Percentiles rank a stretch among this genome's conserved stretches.
phyloP scores from a whole-genome alignment of 1,140 invertebrate species.

The Drosophila chauvacae region DNA sequence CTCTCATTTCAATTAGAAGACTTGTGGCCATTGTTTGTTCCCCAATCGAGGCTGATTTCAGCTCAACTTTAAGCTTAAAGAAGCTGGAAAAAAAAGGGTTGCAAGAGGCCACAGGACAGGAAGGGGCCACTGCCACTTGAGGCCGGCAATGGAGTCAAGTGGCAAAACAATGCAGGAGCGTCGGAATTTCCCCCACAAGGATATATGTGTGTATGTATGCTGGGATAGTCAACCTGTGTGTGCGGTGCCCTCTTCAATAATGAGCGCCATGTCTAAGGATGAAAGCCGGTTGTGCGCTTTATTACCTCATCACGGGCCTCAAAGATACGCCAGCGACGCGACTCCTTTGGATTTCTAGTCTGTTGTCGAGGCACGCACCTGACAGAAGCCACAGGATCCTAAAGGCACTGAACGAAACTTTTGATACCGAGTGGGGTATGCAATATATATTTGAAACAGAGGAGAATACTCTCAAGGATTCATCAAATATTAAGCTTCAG shows the following conservation, averaged over 20 bases:
- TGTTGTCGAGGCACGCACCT: slow-evolving; percentile 64
- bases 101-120: slow-evolving; percentile 47
- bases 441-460: neutral
- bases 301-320: slow-evolving; percentile 39
- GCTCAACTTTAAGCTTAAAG: slow-evolving; percentile 29
- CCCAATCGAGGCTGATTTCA: slow-evolving; percentile 5
- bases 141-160: slow-evolving; percentile 80
- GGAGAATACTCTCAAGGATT: neutral
- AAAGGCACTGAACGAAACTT: neutral
- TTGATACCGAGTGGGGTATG: no score
- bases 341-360: slow-evolving; percentile 1
- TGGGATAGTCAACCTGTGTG: slow-evolving; percentile 36
- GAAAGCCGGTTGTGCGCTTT: slow-evolving; percentile 54
- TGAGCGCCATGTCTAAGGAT: slow-evolving; percentile 73
- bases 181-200: slow-evolving; percentile 62
- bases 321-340: slow-evolving; percentile 12
- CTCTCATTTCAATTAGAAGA: slow-evolving; percentile 40
- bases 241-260: slow-evolving; percentile 65
- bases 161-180: slow-evolving; percentile 75
- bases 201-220: slow-evolving; percentile 22
- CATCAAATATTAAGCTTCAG: no score
- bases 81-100: slow-evolving; percentile 18
- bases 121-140: slow-evolving; percentile 50
- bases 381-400: neutral
- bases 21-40: slow-evolving; percentile 35